A percentile compares a stretch with the other conserved stretches of the same genome.
Conservation (phyloP, 2,113 vertebrate species). For the Colistium nudipinnis region DNA sequence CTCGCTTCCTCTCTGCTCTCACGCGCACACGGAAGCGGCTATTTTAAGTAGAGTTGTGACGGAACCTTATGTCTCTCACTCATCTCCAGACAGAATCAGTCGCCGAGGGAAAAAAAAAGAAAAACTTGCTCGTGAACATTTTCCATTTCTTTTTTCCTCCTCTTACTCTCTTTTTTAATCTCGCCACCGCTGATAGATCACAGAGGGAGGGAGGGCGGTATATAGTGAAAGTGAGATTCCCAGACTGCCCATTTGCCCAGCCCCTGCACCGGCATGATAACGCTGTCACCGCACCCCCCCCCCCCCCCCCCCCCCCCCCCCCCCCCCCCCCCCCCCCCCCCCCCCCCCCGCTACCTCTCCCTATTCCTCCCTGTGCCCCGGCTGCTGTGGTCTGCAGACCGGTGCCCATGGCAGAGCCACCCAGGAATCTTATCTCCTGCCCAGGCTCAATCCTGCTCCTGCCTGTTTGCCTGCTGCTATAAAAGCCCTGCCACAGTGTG, state of each 20-base stretch:
- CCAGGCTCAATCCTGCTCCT: constrained; percentile 74
- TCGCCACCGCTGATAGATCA: constrained; percentile 37
- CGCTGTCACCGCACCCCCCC: constrained; percentile 24
- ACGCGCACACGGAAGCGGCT: background rate
- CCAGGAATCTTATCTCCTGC: constrained; percentile 84
- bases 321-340: constrained; percentile 53
- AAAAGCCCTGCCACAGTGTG: constrained; percentile 24
- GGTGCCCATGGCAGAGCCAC: constrained; percentile 78
- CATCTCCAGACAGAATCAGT: constrained; percentile 20
- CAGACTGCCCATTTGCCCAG: constrained; percentile 69
- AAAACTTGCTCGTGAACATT: constrained; percentile 15
- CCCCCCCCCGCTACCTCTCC: constrained; percentile 43
- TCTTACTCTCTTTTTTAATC: constrained; percentile 5
- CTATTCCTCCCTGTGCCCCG: constrained; percentile 63
- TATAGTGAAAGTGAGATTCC: constrained; percentile 58
- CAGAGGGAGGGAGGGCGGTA: constrained; percentile 24
- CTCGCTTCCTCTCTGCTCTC: background rate
- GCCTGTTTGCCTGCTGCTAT: constrained; percentile 49
- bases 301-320: constrained; percentile 46
- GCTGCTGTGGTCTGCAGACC: constrained; percentile 74
- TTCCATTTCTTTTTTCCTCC: background rate
- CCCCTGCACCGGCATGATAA: constrained; percentile 82
- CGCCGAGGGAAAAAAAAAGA: background rate
- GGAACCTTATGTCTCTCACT: constrained; percentile 23
- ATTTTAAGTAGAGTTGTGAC: constrained; percentile 17